Base-by-base conservation (phyloP, 2,888 invertebrate species). In the Rhodophaea formosa region DNA sequence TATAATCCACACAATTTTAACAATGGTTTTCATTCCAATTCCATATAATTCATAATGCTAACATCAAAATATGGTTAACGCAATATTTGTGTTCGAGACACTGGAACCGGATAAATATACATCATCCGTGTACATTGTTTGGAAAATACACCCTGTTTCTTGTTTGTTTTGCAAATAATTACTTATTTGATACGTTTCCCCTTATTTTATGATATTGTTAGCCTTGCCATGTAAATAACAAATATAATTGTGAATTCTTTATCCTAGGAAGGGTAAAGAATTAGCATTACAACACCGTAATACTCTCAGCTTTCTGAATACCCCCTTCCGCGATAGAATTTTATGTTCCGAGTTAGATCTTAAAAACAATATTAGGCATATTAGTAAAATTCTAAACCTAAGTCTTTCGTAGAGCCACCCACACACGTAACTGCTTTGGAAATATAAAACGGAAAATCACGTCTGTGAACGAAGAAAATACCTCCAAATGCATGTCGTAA, bases 11-110 rank as follows among this genome's bases (percentile, higher is more conserved):
- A 23, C 23, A n/a, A 8, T 39, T 39, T 39, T 3, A n/a, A 12
- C 3, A 39, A n/a, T 6, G n/a, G 39, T 12, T 39, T 39, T 3
- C 39, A n/a, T 39, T 39, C 8, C 39, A 39, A n/a, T 39, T 39
- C 8, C 39, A 39, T 39, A 32, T 10, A n/a, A 39, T 39, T 39
- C 39, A 10, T 12, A 39, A 39, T 39, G 39, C n/a, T n/a, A 39
- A 8, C 12, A 39, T 39, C 1, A 12, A 46, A 23, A 46, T 12
- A 46, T 23, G 17, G 6, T 8, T 17, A 17, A 8, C 17, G 3
- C 16, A 35, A 58, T 52, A 57, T 57, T 53, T 54, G n/a, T 39
- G 39, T 39, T 39, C 5, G 39, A 39, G 39, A 39, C 39, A 39
- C 39, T n/a, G 12, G n/a, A 39, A 39, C 39, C 39, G n/a, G 12